Percentiles rank a stretch among this genome's conserved stretches.
phyloP scores from a whole-genome alignment of 2,113 vertebrate species.

The Crypturellus undulatus region DNA sequence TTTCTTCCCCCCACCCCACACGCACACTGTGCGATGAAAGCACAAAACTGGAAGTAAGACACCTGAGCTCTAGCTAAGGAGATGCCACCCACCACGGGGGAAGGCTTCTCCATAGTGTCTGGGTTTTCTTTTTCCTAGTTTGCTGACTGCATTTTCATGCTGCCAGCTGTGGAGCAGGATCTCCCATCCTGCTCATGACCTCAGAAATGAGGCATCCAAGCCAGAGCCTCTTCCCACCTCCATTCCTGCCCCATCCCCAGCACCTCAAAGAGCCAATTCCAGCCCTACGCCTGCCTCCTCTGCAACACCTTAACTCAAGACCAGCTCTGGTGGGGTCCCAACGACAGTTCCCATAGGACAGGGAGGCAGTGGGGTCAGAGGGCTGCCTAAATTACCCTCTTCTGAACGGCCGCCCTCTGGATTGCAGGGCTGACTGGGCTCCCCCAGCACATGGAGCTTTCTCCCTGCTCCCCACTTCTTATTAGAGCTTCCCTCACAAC shows the following conservation, averaged over 20 bases:
- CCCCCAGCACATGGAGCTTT: background rate
- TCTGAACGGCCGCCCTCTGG: background rate
- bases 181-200: background rate
- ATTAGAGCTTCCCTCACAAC: background rate
- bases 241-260: background rate
- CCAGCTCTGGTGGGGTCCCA: background rate
- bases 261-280: background rate
- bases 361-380: background rate
- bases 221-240: background rate
- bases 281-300: background rate
- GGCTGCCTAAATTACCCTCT: background rate
- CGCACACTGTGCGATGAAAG: background rate
- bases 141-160: background rate
- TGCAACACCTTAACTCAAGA: rapidly evolving
- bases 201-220: background rate
- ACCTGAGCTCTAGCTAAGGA: background rate
- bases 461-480: background rate
- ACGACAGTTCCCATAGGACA: background rate
- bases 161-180: background rate
- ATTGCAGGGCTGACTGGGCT: background rate
- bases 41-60: background rate
- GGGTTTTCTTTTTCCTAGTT: background rate
- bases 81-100: rapidly evolving
- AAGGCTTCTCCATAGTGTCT: background rate
- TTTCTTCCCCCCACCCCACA: background rate